These are phyloP conservation scores for Temnothorax unifasciatus DNA, from an alignment of 2,888 invertebrate genomes.

Conservation along the genomic window DNA sequence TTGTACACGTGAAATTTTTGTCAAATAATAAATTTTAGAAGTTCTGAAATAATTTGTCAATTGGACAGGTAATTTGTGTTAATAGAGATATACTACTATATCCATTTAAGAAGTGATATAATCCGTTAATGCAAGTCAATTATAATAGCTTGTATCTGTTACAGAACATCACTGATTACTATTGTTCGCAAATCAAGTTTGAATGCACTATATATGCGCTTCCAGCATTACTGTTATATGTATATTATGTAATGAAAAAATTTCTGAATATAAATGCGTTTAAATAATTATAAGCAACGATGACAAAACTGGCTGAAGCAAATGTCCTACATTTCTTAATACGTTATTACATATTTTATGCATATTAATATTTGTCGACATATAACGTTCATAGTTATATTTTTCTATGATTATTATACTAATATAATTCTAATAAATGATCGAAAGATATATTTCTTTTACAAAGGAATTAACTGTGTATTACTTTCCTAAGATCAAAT, in stretches of 20 bases:
- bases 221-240: constrained; percentile 9
- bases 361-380: constrained; percentile 24
- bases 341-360: neutral
- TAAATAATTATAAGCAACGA: constrained; percentile 18
- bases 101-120: neutral
- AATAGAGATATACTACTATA: neutral
- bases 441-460: constrained; percentile 34
- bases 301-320: neutral
- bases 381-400: constrained; percentile 12
- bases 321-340: neutral
- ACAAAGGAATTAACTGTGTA: neutral
- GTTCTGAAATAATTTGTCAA: neutral
- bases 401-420: constrained; percentile 39
- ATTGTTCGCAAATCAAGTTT: neutral
- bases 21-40: constrained; percentile 23
- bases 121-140: neutral
- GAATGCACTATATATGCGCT: neutral
- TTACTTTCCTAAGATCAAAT: neutral
- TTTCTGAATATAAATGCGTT: constrained; percentile 12
- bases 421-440: neutral
- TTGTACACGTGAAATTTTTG: neutral
- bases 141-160: neutral
- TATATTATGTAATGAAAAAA: neutral
- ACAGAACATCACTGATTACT: neutral
- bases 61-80: neutral